A percentile compares a stretch with the other conserved stretches of the same genome.
Conservation (phyloP, 2,113 vertebrate genomes). For the Nesogale talazaci region DNA sequence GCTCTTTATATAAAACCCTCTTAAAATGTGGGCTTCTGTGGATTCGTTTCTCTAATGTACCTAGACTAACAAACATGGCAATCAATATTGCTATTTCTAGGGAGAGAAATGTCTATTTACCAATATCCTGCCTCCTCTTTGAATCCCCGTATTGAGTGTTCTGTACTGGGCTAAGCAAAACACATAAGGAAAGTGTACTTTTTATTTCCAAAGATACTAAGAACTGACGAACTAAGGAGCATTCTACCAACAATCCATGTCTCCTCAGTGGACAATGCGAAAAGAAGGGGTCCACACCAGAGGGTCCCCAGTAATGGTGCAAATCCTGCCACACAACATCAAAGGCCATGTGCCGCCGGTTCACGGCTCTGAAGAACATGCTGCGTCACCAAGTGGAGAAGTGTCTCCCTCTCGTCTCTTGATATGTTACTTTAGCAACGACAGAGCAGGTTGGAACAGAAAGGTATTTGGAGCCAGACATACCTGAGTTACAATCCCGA, state of each 20-base stretch:
- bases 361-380: background rate
- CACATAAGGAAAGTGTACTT: background rate
- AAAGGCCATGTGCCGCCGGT: background rate
- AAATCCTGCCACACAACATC: background rate
- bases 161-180: background rate
- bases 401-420: background rate
- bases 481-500: background rate
- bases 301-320: background rate
- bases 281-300: background rate
- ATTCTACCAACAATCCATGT: background rate
- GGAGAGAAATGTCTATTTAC: background rate
- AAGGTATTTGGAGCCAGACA: background rate
- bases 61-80: fast-evolving
- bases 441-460: background rate
- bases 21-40: too few relatives aligned
- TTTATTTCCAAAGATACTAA: background rate
- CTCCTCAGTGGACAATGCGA: background rate
- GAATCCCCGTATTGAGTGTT: background rate
- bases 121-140: background rate
- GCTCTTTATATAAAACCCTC: too few relatives aligned
- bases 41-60: too few relatives aligned
- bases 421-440: background rate
- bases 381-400: background rate
- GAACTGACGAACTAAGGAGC: background rate
- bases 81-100: background rate